Conservation (phyloP, 2,888 invertebrate species). For the Colletes collaris region DNA sequence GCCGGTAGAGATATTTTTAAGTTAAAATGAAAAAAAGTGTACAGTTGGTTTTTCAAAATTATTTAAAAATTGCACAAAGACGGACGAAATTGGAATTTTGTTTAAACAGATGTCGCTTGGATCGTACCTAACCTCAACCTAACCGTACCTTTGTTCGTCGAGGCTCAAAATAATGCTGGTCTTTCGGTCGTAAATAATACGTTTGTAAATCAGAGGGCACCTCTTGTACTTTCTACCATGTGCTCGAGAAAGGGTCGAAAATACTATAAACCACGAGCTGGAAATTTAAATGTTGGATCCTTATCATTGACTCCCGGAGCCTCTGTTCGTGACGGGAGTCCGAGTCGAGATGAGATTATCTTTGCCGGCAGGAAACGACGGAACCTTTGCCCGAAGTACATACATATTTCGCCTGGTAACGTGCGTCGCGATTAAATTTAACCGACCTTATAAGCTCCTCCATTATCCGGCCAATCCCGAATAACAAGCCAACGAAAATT, state of each 20-base stretch:
- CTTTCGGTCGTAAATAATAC: slow-evolving; percentile 22
- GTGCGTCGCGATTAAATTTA: slow-evolving; percentile 35
- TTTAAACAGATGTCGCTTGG: neutral
- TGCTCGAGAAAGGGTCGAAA: slow-evolving; percentile 33
- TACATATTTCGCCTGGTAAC: slow-evolving; percentile 31
- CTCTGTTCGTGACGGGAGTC: slow-evolving; percentile 43
- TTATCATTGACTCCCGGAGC: slow-evolving; percentile 55
- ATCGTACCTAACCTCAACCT: neutral
- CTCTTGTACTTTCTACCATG: slow-evolving; percentile 27
- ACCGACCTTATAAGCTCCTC: slow-evolving; percentile 14
- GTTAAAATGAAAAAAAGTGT: no score
- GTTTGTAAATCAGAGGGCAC: slow-evolving; percentile 9
- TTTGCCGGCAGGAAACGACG: slow-evolving; percentile 50
- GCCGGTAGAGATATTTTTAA: no score
- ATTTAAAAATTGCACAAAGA: no score
- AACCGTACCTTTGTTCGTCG: neutral
- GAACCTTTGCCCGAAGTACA: slow-evolving; percentile 56
- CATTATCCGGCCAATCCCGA: slow-evolving; percentile 17
- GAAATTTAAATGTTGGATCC: slow-evolving; percentile 54
- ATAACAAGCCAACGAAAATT: slow-evolving; percentile 12
- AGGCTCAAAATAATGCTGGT: neutral
- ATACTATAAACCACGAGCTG: slow-evolving; percentile 32
- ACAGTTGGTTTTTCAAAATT: no score
- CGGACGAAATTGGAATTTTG: no score
- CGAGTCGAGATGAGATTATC: slow-evolving; percentile 50